Base-by-base conservation (phyloP, 2,888 invertebrate genomes). In the Acleris laterana region DNA sequence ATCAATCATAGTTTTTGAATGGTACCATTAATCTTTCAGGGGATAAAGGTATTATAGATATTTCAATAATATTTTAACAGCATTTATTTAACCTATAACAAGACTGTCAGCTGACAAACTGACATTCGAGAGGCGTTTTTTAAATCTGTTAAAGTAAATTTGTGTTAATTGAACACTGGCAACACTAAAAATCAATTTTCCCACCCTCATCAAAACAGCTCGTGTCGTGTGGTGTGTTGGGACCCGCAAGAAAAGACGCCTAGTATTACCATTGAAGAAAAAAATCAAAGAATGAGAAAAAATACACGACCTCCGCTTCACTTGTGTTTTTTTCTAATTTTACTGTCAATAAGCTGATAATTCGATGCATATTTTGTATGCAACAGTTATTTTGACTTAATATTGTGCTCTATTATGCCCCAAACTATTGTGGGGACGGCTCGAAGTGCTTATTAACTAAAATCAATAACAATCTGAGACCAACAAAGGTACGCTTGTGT, bases 401-500 rank as follows among this genome's bases (percentile, higher is more conserved):
- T 87, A 85, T 79, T 82, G 87, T 88, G 83, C 81, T 80, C 75
- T 89, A 93, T 87, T 92, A 93, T 92, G 93, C 87, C 84, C 86
- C 85, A 86, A 85, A 83, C 83, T 81, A 87, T 81, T 74, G 82
- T 79, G 72, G 83, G 82, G 81, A 85, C 87, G 84, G 84, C 83
- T 87, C 81, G 82, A 83, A 87, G 90, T 92, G 88, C 84, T 85
- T 88, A 82, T 84, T 84, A 85, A 88, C 87, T 93, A 93, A 93
- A 93, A 93, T 93, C 93, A 88, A 93, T 93, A 93, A 87, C 87
- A 91, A 90, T 89, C 91, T 86, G 86, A 88, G 88, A 88, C 88
- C 88, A 93, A 93, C 93, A 93, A 93, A 93, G 93, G 93, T 93
- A 93, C 92, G 93, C 93, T 93, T 89, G 86, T 93, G 91, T 92